A percentile compares a stretch with the other conserved stretches of the same genome.
phyloP scores from a whole-genome alignment of 2,888 invertebrate species.

The Erynnis tages region DNA sequence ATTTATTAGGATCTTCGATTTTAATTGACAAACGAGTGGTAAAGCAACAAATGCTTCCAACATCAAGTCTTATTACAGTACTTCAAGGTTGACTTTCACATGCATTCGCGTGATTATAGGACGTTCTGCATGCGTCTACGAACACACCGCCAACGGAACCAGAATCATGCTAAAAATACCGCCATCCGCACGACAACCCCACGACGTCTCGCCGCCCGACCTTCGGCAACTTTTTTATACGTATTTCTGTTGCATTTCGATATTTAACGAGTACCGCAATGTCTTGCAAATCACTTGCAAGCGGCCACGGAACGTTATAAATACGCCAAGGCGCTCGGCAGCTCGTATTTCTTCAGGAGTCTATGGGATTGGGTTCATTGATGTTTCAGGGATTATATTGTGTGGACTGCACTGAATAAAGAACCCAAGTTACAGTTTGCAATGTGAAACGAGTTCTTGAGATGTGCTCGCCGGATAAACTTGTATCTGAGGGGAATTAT shows the following conservation, averaged over 20 bases:
- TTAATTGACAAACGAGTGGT: too few species aligned
- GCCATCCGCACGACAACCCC: constrained; percentile 15
- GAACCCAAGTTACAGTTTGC: too few species aligned
- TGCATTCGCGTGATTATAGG: background rate
- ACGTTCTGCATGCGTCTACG: background rate
- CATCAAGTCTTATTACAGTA: background rate
- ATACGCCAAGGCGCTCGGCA: background rate
- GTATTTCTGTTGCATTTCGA: constrained; percentile 19
- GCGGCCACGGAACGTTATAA: background rate
- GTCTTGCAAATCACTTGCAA: constrained; percentile 12
- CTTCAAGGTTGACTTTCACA: background rate
- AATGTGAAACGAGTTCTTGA: too few species aligned
- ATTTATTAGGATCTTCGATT: too few species aligned
- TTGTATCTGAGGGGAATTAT: too few species aligned
- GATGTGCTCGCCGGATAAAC: too few species aligned
- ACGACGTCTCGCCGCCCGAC: constrained; percentile 26
- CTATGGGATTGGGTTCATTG: background rate
- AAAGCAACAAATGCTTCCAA: too few species aligned
- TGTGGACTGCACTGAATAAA: too few species aligned
- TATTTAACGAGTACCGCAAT: constrained; percentile 4
- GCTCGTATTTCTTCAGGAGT: background rate
- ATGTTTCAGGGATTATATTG: background rate
- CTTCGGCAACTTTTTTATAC: constrained; percentile 33
- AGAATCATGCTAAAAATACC: constrained; percentile 31
- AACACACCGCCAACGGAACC: constrained; percentile 2